Base-by-base conservation (phyloP, 2,888 invertebrate species). In the Hypolimnas misippus region DNA sequence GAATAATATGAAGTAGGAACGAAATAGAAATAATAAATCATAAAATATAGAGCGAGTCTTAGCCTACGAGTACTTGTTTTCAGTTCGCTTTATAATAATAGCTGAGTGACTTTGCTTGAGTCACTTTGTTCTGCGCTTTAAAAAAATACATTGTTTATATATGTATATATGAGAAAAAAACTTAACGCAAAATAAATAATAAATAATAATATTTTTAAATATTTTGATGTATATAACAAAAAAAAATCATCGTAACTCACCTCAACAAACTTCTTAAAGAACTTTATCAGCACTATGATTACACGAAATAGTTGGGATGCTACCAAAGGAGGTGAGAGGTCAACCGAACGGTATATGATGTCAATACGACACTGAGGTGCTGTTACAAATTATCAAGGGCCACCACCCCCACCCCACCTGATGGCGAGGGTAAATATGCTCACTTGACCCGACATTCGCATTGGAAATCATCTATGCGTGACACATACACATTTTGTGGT, bases 401-500 rank as follows among this genome's bases (percentile, higher is more conserved):
- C 71, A 73, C 81, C 86, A 86, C 86, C 87, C 87, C 87, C 82
- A 86, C 88, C 85, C 75, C 68, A 72, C 73, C 73, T 83, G 82
- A 72, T 66, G 56, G 53, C 74, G 79, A 79, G 85, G 86, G 87
- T 83, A 87, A 87, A 86, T 83, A 85, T 53, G 53, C 25, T 59
- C 53, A 89, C 85, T 89, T 91, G 87, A 91, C 87, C 86, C 84
- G 49, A 29, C 49, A 77, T 78, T 82, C 78, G 78, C 78, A 78
- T 80, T 75, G 78, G 77, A 81, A 87, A 79, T 78, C 85, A 87
- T 83, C 85, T 77, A 78, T 79, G 85, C 89, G 85, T 89, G 86
- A 84, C 86, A 70, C 70, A 58, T 52, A 62, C 60, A 57, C 60
- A 62, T 63, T 70, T 57, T 68, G 65, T 70, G 66, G 65, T 63